These are phyloP conservation scores for Drosophila macrospina DNA, from an alignment of 2,888 invertebrate genomes.

Conservation along the genomic window DNA sequence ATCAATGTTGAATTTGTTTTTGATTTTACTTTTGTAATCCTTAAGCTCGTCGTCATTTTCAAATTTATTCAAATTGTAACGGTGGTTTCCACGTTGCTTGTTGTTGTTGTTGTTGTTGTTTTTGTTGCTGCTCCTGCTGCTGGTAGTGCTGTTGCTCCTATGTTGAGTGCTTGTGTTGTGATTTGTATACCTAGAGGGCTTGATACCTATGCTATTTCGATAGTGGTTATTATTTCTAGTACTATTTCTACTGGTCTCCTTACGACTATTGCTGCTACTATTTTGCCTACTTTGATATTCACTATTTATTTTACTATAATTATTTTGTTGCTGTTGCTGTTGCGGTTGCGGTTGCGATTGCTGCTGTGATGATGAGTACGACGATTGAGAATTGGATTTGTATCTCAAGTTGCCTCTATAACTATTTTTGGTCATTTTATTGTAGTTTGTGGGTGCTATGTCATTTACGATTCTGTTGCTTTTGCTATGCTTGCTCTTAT, in stretches of 20 bases:
- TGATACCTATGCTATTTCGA: conserved; percentile 52
- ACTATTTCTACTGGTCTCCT: conserved; percentile 64
- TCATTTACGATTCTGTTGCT: conserved; percentile 63
- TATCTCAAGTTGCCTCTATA: conserved; percentile 84
- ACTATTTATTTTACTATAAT: conserved; percentile 63
- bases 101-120: conserved; percentile 46
- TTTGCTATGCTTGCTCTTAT: conserved; percentile 25
- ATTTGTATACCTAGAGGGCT: conserved; percentile 47
- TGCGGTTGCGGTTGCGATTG: conserved; percentile 42
- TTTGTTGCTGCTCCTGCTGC: conserved; percentile 36
- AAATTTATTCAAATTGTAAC: conserved; percentile 76
- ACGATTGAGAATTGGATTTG: conserved; percentile 68
- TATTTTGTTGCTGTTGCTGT: conserved; percentile 59
- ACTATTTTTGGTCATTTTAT: conserved; percentile 84
- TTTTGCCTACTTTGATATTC: conserved; percentile 68
- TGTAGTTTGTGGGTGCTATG: conserved; percentile 65
- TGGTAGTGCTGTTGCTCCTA: conserved; percentile 26
- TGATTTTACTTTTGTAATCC: conserved; percentile 85
- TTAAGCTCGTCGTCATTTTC: conserved; percentile 82
- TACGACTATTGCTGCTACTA: conserved; percentile 67
- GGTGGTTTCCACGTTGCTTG: conserved; percentile 50
- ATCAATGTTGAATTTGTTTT: conserved; percentile 85
- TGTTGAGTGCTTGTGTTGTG: conserved; percentile 29
- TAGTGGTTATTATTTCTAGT: conserved; percentile 49
- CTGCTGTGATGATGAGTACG: conserved; percentile 77